phyloP scores from a whole-genome alignment of 2,888 invertebrate species.

The Tinea semifulvella region DNA sequence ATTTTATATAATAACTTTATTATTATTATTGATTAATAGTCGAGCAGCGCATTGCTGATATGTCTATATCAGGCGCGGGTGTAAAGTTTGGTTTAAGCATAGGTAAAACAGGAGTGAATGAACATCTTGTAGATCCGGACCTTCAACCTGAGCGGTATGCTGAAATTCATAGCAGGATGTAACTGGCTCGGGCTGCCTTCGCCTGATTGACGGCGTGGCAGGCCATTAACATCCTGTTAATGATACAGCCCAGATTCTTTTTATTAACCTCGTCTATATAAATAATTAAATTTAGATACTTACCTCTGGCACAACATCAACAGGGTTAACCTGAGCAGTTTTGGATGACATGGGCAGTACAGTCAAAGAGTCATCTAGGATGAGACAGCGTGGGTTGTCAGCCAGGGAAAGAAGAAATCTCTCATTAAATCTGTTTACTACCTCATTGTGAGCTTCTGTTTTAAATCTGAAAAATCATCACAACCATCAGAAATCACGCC shows the following conservation, averaged over 20 bases:
- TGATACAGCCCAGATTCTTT: too few relatives aligned
- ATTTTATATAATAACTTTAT: not conserved
- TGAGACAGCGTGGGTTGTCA: conserved; percentile 86
- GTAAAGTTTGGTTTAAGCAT: too few relatives aligned
- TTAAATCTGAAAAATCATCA: conserved; percentile 78
- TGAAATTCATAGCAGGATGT: too few relatives aligned
- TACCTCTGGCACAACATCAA: conserved; percentile 58
- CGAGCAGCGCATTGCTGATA: not conserved
- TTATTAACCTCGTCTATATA: too few relatives aligned
- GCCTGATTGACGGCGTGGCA: too few relatives aligned
- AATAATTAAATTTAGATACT: not conserved
- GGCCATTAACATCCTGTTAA: too few relatives aligned
- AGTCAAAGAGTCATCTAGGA: conserved; percentile 93
- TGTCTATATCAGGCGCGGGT: too few relatives aligned
- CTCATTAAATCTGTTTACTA: conserved; percentile 96
- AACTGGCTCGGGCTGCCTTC: too few relatives aligned
- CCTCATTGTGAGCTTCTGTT: conserved; percentile 92
- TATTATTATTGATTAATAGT: not conserved
- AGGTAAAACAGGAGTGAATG: too few relatives aligned
- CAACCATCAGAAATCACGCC: too few relatives aligned
- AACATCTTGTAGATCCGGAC: too few relatives aligned
- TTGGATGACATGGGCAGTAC: conserved; percentile 93
- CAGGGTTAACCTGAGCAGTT: conserved; percentile 81
- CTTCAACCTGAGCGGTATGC: too few relatives aligned
- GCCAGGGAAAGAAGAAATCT: conserved; percentile 91